A percentile compares a stretch with the other conserved stretches of the same genome.
These are phyloP conservation scores for Hesperophylax magnus DNA, from an alignment of 1,140 invertebrate genomes.

Conservation along the genomic window DNA sequence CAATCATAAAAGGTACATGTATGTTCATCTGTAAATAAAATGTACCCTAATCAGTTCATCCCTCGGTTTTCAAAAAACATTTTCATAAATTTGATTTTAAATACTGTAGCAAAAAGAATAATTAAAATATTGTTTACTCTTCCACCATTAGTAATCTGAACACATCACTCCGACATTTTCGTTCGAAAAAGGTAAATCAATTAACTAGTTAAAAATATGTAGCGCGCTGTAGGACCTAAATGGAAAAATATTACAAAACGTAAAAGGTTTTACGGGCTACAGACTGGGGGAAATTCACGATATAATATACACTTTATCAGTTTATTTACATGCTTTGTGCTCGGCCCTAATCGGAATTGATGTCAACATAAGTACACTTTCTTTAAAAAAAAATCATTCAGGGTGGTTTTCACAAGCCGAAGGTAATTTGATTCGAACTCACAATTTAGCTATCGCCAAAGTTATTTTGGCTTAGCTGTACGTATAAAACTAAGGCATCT, in stretches of 20 bases:
- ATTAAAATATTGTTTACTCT: too few relatives aligned
- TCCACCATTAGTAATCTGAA: too few relatives aligned
- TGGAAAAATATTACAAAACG: conserved; percentile 26
- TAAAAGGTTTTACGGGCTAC: conserved; percentile 22
- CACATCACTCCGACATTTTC: not conserved
- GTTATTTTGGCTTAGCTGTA: too few relatives aligned
- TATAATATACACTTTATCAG: conserved; percentile 9
- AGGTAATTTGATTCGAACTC: too few relatives aligned
- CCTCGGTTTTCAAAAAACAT: too few relatives aligned
- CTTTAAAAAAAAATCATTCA: not conserved
- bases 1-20: too few relatives aligned
- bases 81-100: too few relatives aligned
- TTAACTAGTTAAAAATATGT: conserved; percentile 23
- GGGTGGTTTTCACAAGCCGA: not conserved
- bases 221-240: not conserved
- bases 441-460: too few relatives aligned
- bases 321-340: not conserved
- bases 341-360: not conserved
- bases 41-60: too few relatives aligned
- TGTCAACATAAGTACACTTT: not conserved
- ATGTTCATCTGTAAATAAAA: too few relatives aligned
- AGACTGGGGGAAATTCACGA: conserved; percentile 2
- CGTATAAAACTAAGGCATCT: too few relatives aligned
- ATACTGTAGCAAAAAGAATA: too few relatives aligned
- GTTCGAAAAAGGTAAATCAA: conserved; percentile 18